phyloP scores from a whole-genome alignment of 2,888 invertebrate species.

The Conus canariensis region DNA sequence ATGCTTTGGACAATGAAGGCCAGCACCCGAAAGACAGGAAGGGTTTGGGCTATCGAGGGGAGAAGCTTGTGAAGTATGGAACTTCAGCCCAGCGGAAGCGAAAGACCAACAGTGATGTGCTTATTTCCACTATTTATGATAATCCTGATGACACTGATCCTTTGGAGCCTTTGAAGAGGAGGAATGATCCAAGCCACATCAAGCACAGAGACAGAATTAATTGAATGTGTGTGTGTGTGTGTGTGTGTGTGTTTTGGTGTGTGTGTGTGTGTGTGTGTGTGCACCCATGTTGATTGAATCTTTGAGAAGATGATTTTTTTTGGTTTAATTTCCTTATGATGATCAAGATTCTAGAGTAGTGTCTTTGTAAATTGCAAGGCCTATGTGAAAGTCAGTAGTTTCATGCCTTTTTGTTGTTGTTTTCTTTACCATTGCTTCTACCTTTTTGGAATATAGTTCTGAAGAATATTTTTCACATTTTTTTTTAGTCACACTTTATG shows the following conservation, averaged over 20 bases:
- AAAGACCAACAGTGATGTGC: constrained; percentile 35
- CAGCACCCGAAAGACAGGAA: constrained; percentile 70
- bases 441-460: too few relatives aligned
- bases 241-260: neutral
- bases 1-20: constrained; percentile 75
- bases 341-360: too few relatives aligned
- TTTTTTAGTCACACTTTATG: too few relatives aligned
- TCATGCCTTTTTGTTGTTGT: too few relatives aligned
- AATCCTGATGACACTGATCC: constrained; percentile 71
- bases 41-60: constrained; percentile 75
- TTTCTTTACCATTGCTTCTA: too few relatives aligned
- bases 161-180: constrained; percentile 64
- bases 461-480: too few relatives aligned
- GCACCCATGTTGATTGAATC: neutral
- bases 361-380: too few relatives aligned
- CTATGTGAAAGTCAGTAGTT: too few relatives aligned
- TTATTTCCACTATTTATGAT: constrained; percentile 72
- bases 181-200: constrained; percentile 68
- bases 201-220: constrained; percentile 56
- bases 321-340: too few relatives aligned
- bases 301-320: too few relatives aligned
- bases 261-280: neutral
- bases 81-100: constrained; percentile 41
- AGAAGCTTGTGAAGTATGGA: constrained; percentile 62
- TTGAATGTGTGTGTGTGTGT: constrained; percentile 11